Evolutionary conservation across 2,113 vertebrate species (phyloP).

Genomic region (Regulus satrapa): DNA sequence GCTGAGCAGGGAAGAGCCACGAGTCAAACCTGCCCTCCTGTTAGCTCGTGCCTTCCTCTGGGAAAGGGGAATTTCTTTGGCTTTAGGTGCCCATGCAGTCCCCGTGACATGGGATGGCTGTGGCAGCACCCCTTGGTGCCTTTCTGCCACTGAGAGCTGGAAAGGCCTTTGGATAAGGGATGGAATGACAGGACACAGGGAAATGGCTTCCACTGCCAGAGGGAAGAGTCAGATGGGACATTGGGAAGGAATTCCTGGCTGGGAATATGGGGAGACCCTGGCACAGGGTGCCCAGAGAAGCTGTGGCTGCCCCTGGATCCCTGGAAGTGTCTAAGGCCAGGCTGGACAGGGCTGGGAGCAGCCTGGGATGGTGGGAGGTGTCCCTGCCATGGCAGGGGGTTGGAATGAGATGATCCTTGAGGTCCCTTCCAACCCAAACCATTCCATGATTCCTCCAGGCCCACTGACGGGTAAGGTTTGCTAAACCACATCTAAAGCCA

Average conservation of each 20-base stretch:
- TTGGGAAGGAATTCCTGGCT: fast-evolving
- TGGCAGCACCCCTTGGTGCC: not conserved
- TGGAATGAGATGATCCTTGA: not conserved
- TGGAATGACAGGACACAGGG: not conserved
- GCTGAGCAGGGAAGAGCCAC: not conserved
- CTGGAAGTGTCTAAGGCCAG: fast-evolving
- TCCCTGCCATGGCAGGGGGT: not conserved
- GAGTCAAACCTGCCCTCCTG: not conserved
- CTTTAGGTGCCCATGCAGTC: not conserved
- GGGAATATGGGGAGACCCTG: fast-evolving
- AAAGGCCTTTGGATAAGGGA: not conserved
- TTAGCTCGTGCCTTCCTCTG: not conserved
- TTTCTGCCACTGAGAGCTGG: not conserved
- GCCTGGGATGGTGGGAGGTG: fast-evolving
- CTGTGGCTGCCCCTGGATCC: not conserved
- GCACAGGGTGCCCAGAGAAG: not conserved
- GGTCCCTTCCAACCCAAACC: not conserved
- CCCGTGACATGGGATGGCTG: fast-evolving
- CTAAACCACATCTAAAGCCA: not conserved
- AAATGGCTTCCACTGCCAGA: not conserved
- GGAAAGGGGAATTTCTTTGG: not conserved
- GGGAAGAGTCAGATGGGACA: fast-evolving
- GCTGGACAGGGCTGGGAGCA: fast-evolving
- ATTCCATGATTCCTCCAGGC: not conserved
- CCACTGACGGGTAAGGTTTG: not conserved